Conservation (phyloP, 2,113 vertebrate species). For the Trochalopteron elliotii region DNA sequence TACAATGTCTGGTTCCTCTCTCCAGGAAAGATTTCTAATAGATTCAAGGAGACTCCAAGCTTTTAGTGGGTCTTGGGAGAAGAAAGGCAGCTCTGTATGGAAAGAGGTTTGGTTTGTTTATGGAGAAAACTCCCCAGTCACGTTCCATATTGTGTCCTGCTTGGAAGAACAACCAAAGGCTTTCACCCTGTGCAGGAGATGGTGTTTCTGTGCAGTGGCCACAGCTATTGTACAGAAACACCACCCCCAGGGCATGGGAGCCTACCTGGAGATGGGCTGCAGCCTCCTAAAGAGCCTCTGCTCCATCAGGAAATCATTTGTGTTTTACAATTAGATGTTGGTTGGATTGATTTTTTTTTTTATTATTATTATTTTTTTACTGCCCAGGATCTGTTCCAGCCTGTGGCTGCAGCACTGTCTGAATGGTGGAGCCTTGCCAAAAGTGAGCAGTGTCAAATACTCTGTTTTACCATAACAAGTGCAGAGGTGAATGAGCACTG, state of each 20-base stretch:
- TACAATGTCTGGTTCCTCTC: conserved; percentile 80
- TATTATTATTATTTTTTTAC: neutral
- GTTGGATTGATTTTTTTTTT: neutral
- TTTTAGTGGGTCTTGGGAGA: conserved; percentile 69
- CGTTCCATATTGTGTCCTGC: conserved; percentile 70
- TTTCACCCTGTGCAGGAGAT: conserved; percentile 46
- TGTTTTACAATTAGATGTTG: conserved; percentile 50
- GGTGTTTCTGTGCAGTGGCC: neutral
- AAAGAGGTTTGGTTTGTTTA: conserved; percentile 73
- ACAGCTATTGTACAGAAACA: neutral
- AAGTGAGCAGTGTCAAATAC: conserved; percentile 26
- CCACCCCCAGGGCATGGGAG: neutral
- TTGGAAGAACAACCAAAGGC: conserved; percentile 55
- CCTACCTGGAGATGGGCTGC: conserved; percentile 32
- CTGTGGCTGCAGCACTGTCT: conserved; percentile 58
- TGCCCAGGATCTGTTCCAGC: conserved; percentile 23
- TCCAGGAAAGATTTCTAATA: conserved; percentile 76
- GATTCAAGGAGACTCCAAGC: conserved; percentile 75
- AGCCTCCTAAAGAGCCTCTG: conserved; percentile 8
- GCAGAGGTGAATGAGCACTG: conserved; percentile 17
- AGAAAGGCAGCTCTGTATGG: conserved; percentile 80
- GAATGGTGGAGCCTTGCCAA: conserved; percentile 63
- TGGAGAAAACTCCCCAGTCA: conserved; percentile 71
- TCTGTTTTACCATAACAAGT: conserved; percentile 58
- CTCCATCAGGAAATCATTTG: conserved; percentile 62